Base-by-base conservation (phyloP, 2,797 vertebrate genomes). In the Macropus fuliginosus region DNA sequence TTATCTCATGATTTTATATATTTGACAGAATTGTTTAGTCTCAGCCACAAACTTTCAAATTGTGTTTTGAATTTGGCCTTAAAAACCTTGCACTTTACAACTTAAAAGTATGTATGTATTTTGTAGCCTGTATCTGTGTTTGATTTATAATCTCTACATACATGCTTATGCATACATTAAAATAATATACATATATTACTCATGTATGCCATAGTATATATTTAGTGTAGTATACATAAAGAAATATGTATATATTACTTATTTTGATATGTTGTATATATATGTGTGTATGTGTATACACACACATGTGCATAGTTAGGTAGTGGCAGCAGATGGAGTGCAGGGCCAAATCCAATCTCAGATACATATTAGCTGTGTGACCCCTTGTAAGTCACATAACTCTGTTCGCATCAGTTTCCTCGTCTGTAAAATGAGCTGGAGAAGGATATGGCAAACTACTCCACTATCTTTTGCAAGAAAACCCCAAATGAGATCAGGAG, bases 401-500 rank as follows among this genome's bases (percentile, higher is more conserved):
- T 8, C 74, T 81, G 21, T 87, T 87, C 27, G 21, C 18, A 21
- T 46, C 21, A 87, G 74, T 87, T 46, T 87, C 21, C 21, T 46
- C 24, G 50, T 46, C 21, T 46, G 40, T 87, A 46, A 46, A 46
- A 46, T 87, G 40, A 87, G 0, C 18, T 46, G 8, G 74, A 87
- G 74, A 46, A 87, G 40, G 74, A 87, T 24, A 24, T 27, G 40
- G 18, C 18, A 81, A 87, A 27, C 21, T 10, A 87, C 40, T 87
- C 9, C 9, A 46, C 40, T 46, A 87, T 11, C 62, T 74, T 46
- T 87, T 10, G 21, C 40, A 87, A 46, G 21, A 46, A 11, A 81
- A 46, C 21, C 4, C 21, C 74, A 81, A 46, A 10, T 81, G 74
- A 95, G 50, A 95, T 95, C 56, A 93, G 56, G 40, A 97, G 81